Conservation (phyloP, 2,113 vertebrate genomes). For the Acrocephalus arundinaceus region DNA sequence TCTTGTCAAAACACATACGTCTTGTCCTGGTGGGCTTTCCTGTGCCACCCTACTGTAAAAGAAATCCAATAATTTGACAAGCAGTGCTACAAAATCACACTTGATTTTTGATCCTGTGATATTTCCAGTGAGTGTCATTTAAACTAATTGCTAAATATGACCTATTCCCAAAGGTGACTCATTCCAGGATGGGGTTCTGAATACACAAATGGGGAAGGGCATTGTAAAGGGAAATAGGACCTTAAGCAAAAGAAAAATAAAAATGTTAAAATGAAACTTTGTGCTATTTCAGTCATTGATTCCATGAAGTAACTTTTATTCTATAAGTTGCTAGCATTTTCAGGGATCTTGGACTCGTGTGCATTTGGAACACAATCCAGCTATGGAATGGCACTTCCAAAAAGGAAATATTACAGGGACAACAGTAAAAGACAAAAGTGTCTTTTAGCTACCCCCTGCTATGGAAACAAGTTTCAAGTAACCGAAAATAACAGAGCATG, state of each 20-base stretch:
- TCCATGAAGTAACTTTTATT: not conserved
- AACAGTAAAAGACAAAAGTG: not conserved
- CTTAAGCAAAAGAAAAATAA: not conserved
- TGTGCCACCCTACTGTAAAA: not conserved
- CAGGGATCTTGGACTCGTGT: accelerated
- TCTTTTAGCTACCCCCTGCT: not conserved
- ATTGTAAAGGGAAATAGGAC: not conserved
- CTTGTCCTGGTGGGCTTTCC: not conserved
- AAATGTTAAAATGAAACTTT: not conserved
- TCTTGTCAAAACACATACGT: not conserved
- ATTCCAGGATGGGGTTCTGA: not conserved
- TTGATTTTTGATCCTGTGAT: not conserved
- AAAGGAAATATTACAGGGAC: not conserved
- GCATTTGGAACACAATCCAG: not conserved
- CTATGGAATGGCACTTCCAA: not conserved
- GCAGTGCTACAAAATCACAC: not conserved
- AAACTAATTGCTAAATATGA: not conserved
- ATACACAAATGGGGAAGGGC: not conserved
- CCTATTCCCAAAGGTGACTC: not conserved
- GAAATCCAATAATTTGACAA: not conserved
- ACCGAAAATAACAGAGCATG: not conserved
- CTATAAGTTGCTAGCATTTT: not conserved
- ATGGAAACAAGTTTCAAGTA: conserved; percentile 6
- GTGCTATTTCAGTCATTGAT: not conserved
- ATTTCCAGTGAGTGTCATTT: not conserved